Base-by-base conservation (phyloP, 2,113 vertebrate species). In the Lamprologus callipterus region DNA sequence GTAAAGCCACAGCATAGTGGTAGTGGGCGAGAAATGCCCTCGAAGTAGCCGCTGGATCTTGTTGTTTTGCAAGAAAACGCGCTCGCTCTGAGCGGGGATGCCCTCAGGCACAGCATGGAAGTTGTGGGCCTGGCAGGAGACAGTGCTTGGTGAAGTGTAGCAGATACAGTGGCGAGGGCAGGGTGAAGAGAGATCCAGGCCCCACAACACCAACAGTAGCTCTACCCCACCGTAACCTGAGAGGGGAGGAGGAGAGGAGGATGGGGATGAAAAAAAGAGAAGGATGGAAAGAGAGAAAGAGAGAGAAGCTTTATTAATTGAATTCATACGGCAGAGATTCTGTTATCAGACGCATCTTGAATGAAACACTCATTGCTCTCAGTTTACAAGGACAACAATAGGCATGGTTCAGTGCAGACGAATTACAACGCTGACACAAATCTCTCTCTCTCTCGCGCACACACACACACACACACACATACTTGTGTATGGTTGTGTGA, bases 41-140 rank as follows among this genome's bases (percentile, higher is more conserved):
- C 96, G 97, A 35, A 97, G 97, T 40, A 99, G 97, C 90, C 97
- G 90, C 85, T 97, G 97, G 94, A 99, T 99, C 94, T 96, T 97
- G 96, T 99, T 99, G 95, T 99, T 99, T 88, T 99, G 98, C 35
- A 99, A 96, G 93, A 99, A 99, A 93, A 99, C 97, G 31, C 98
- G 97, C 96, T 99, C 98, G 11, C 98, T 98, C 92, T 98, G 97
- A 68, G 97, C 97, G 0, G 98, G 98, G 94, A 99, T 99, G 85
- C 97, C 98, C 95, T 98, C 97, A 0, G 98, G 98, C 93, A 99
- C 97, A 87, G 96, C 94, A 6, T 96, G 96, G 40, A 99, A 98
- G 94, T 99, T 98, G 96, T 99, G 98, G 2, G 98, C 98, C 96
- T 99, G 98, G 96, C 98, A 99, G 96, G 98, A 99, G 92, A 99